phyloP scores from a whole-genome alignment of 2,888 invertebrate species.

The Tenthredo mesomela region DNA sequence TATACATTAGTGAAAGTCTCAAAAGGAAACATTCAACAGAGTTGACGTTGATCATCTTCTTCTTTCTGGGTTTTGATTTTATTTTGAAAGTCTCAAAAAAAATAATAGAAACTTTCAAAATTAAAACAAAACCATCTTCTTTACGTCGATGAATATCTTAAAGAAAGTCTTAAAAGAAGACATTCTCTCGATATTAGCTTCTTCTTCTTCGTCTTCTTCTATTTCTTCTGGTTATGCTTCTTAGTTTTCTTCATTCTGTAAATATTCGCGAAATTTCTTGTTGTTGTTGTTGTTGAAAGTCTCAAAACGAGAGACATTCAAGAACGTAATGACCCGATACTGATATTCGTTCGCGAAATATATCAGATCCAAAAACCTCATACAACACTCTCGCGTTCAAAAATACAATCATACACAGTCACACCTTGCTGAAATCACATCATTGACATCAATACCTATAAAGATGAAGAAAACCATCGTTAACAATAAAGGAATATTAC shows the following conservation, averaged over 20 bases:
- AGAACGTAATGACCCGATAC: constrained; percentile 9
- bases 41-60: neutral
- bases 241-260: constrained; percentile 21
- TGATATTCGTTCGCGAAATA: neutral
- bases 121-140: constrained; percentile 10
- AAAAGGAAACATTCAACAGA: constrained; percentile 50
- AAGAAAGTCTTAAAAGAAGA: constrained; percentile 54
- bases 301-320: constrained; percentile 56
- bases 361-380: neutral
- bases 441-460: neutral
- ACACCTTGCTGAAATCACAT: neutral
- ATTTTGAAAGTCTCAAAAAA: constrained; percentile 19
- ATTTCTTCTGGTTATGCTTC: neutral
- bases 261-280: neutral
- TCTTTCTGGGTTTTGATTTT: neutral
- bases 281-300: constrained; percentile 46
- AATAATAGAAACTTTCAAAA: constrained; percentile 6
- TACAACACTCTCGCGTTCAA: neutral
- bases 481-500: constrained; percentile 48
- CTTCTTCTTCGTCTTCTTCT: neutral
- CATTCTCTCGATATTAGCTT: constrained; percentile 48
- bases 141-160: neutral
- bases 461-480: constrained; percentile 43
- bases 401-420: constrained; percentile 1
- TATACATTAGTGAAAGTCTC: constrained; percentile 25